Base-by-base conservation (phyloP, 2,113 vertebrate species). In the Prietella phreatophila region DNA sequence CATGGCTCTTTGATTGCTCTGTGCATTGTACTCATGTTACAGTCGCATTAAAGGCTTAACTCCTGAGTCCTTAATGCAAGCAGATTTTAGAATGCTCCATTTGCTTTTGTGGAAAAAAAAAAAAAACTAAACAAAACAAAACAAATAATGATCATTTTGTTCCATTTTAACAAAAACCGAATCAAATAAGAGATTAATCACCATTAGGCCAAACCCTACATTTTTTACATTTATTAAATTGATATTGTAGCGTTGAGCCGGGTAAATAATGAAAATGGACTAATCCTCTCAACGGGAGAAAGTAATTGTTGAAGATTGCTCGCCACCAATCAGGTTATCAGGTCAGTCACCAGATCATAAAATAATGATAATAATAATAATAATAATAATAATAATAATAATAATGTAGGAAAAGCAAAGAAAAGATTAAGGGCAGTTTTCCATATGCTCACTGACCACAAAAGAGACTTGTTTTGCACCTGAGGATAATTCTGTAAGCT, bases 181-280 rank as follows among this genome's bases (percentile, higher is more conserved):
- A 69, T 69, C n/a, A 65, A 80, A 61, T 60, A 20, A 82, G 87
- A 84, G 89, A 91, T 91, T 90, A 93, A 94, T 95, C 93, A 92
- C 89, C 92, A 92, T 93, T 86, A 90, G 87, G 83, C 89, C 89
- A 89, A 87, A 86, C 87, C 89, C 90, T 92, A 73, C 82, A 87
- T 89, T 90, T 92, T 89, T 91, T 93, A 87, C 39, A 63, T 83
- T 91, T 91, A 93, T 91, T 88, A 93, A 92, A 93, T 92, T 90
- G 88, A 91, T 92, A 90, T 90, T 84, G 79, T 87, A 93, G 88
- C 89, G 91, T 39, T 90, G 91, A 92, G 91, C 83, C 36, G 67
- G 87, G 42, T 42, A 88, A 89, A 89, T 94, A 90, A 94, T 93
- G 92, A 91, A 90, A 93, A 91, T 93, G 87, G 89, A 93, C 89